Base-by-base conservation (phyloP, 2,888 invertebrate genomes). In the Neocrepidodera transversa region DNA sequence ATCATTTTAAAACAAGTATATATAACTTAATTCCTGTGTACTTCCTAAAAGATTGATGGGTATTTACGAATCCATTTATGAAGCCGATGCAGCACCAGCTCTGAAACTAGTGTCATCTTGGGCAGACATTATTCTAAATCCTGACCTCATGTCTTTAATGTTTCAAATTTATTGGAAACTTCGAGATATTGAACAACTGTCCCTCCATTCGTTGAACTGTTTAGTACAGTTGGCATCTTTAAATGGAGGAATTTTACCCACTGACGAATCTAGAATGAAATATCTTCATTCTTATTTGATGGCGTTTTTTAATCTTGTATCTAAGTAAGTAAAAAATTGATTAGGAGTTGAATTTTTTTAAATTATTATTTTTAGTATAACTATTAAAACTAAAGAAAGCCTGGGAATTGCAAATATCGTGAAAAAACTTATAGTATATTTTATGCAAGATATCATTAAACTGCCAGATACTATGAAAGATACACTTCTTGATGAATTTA, bases 121-220 rank as follows among this genome's bases (percentile, higher is more conserved):
- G 95, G 82, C 84, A 58, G 90, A 91, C 62, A 84, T 91, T 0
- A 86, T 95, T 65, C 81, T 92, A 64, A 87, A 91, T 71, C 88
- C 90, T 1, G 85, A 86, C 63, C 81, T 93, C 11, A 77, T 92
- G 45, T 84, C 89, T n/a, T 78, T 94, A 32, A 91, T 93, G 81
- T 94, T 93, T 75, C 88, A 89, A 75, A 82, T 91, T 28, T 93
- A 94, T 78, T 87, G 89, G 84, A 91, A 91, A 81, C 89, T 94
- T 3, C 84, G 93, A 43, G 84, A 86, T 40, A 86, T 89, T 74
- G 87, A 89, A 16, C 87, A 89, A 40, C 81, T 94, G 69, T 86
- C 90, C 6, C 89, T 89, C 74, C 90, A 91, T 62, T 89, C 92
- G 0, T 79, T 95, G 57, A 90, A 86, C 51, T 94, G 95, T 78